These are phyloP conservation scores for Lydus trimaculatus DNA, from an alignment of 2,888 invertebrate genomes.

Conservation along the genomic window DNA sequence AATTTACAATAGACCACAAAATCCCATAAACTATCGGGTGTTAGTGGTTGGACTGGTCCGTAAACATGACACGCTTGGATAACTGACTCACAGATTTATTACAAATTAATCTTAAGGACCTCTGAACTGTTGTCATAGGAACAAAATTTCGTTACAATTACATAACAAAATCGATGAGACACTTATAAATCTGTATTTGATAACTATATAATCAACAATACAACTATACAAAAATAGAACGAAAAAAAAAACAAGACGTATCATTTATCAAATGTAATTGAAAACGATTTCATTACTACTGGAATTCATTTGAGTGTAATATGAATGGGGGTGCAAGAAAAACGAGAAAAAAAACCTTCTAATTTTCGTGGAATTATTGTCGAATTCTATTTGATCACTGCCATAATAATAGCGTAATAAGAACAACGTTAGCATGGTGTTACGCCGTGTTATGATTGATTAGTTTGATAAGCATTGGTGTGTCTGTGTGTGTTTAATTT, in stretches of 20 bases:
- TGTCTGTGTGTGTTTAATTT: no score
- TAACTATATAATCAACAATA: not conserved
- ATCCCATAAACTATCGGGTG: not conserved
- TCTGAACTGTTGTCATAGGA: not conserved
- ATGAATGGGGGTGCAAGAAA: not conserved
- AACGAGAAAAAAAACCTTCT: no score
- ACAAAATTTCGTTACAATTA: not conserved
- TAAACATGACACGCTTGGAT: conserved; percentile 1
- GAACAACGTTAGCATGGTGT: not conserved
- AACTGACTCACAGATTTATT: conserved; percentile 7
- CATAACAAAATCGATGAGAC: not conserved
- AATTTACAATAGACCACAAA: not conserved
- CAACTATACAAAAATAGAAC: not conserved
- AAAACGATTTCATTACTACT: not conserved
- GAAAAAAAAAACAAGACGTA: not conserved
- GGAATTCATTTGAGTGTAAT: not conserved
- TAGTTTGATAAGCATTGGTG: not conserved
- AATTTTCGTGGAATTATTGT: not conserved
- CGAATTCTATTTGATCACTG: not conserved
- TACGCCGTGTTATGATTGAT: not conserved
- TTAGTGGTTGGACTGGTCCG: not conserved
- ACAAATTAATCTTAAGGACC: not conserved
- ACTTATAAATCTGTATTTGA: not conserved
- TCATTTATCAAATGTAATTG: not conserved
- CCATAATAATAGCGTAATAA: not conserved